phyloP scores from a whole-genome alignment of 1,140 invertebrate genomes.

The Ptiloglossa arizonensis region DNA sequence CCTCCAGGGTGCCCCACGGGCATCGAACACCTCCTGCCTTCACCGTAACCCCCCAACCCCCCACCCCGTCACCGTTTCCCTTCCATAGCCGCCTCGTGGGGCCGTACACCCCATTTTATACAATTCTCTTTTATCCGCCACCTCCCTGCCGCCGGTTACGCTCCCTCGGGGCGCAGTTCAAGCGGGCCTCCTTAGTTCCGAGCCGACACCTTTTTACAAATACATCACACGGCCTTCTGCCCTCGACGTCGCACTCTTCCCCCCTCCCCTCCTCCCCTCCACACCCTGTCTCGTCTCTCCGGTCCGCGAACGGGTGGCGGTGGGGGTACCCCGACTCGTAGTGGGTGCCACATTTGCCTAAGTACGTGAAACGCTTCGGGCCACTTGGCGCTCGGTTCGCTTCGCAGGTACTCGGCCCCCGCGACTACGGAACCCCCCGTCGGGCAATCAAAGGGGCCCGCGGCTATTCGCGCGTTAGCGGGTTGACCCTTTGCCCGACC shows the following conservation, averaged over 20 bases:
- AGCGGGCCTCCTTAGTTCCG: constrained; percentile 79
- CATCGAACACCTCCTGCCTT: constrained; percentile 62
- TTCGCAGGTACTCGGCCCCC: constrained; percentile 66
- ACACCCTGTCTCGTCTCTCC: constrained; percentile 49
- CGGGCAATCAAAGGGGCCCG: background rate
- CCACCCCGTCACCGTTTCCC: no score
- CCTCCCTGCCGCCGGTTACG: constrained; percentile 70
- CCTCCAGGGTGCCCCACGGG: constrained; percentile 75
- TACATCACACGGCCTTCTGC: constrained; percentile 80
- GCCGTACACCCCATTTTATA: constrained; percentile 78
- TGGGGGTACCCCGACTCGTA: constrained; percentile 53
- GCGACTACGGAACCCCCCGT: background rate
- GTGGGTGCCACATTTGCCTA: constrained; percentile 79
- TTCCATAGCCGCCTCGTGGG: constrained; percentile 33
- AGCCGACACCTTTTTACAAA: constrained; percentile 82
- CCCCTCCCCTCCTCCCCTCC: constrained; percentile 36
- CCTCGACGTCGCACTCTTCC: no score
- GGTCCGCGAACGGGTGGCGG: no score
- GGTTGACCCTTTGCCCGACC: background rate
- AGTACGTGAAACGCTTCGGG: constrained; percentile 75
- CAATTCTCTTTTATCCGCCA: constrained; percentile 81
- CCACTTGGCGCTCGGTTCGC: constrained; percentile 71
- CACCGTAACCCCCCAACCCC: constrained; percentile 31
- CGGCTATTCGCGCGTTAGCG: background rate
- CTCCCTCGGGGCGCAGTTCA: constrained; percentile 77